Evolutionary conservation across 2,888 invertebrate species (phyloP), one percentile per base, ranked within the genome.

Genomic region (Cryptocephalus moraei): DNA sequence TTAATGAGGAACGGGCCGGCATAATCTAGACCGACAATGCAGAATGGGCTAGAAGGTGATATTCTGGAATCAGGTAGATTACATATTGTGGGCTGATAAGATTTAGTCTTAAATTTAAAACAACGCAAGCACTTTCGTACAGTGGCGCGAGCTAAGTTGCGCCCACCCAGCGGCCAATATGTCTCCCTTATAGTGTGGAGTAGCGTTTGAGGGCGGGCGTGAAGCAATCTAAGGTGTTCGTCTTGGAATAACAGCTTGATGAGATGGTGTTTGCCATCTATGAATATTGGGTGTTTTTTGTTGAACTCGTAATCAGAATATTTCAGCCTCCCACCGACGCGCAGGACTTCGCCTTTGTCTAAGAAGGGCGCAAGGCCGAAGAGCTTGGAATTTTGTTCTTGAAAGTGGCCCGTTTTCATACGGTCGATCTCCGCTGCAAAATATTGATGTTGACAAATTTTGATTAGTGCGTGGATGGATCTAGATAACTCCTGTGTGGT

Each of bases 141-240:
- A 22, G 44, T 46, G 39, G 47, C 33, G 48, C 47, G 49, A 11
- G 49, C 45, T 39, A 55, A 44, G 34, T 47, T 46, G 13, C 53
- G 38, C 22, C 53, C 57, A 2, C 45, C 36, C 8, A 56, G 34
- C n/a, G 53, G 51, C 57, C 57, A 59, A 51, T 51, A 59, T 44
- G 49, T 42, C 38, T 57, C 48, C 11, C 56, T 39, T 10, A 60
- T 11, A 8, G 51, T 43, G 12, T 50, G 42, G 40, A 59, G 42
- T 8, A 50, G 41, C 36, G 40, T 41, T 38, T 53, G 49, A 22
- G 49, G 48, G 13, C 58, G 54, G 2, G 49, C 51, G 38, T 59
- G 54, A 12, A 53, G 39, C 31, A 52, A 44, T 13, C 39, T 40
- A 12, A 45, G 8, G 44, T 57, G 58, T 42, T 53, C 43, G 12